Base-by-base conservation (phyloP, 2,888 invertebrate species). In the Lithophane ornitopus region DNA sequence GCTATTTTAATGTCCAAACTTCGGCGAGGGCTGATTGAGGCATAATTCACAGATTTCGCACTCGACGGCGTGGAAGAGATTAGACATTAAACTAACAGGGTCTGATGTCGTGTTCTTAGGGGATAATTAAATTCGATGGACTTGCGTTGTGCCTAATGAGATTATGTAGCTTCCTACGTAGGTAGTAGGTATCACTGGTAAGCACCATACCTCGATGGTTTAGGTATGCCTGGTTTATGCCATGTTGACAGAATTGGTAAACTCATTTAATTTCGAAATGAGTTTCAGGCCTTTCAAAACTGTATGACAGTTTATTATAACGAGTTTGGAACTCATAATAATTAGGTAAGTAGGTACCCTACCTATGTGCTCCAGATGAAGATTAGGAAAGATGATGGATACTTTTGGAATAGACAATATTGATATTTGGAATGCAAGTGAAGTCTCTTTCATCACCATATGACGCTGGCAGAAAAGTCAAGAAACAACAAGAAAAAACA, bases 31-130 rank as follows among this genome's bases (percentile, higher is more conserved):
- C 65, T 63, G 72, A 62, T 70, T 58, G 71, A 73, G 83, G 73
- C 87, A 84, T 87, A 83, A 80, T 85, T 88, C 69, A 83, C 66
- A 72, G 81, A 81, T 84, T 84, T 87, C 70, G 70, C 71, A 70
- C 78, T 82, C 81, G 75, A 67, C 85, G 59, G 78, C 69, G 79
- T 28, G 81, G 84, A 85, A 68, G 28, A 85, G 88, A 87, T 87
- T 88, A 87, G 58, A 61, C 61, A 62, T 66, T 79, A 73, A 59
- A 59, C 72, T 80, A 81, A 86, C 62, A 81, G 59, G 70, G 56
- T 68, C 61, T 22, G 77, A 81, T 81, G 67, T 78, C 26, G 66
- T 66, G 69, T 63, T 34, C 56, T 74, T 12, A 56, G 34, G 34
- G 68, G 54, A 70, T 71, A 54, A 75, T 85, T 69, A 76, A 72